Conservation (phyloP, 2,888 invertebrate genomes). For the Mactromeris polynyma region DNA sequence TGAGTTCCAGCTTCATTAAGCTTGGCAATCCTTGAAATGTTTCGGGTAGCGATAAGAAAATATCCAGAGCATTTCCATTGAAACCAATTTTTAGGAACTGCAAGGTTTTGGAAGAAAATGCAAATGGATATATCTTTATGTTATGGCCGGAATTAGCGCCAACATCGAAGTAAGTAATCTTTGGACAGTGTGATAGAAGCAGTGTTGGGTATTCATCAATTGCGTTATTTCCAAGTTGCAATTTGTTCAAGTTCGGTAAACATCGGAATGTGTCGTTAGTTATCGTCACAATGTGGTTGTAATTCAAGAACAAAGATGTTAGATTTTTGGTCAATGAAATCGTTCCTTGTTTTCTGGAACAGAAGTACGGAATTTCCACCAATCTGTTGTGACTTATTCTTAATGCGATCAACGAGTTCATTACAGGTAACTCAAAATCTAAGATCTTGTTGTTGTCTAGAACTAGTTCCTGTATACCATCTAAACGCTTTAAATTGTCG, state of each 20-base stretch:
- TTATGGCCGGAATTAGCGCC: neutral
- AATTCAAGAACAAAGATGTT: neutral
- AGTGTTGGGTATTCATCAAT: neutral
- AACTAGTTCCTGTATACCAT: neutral
- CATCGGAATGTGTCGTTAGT: neutral
- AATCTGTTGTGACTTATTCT: slow-evolving; percentile 6
- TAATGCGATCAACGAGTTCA: neutral
- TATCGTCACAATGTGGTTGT: neutral
- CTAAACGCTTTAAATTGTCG: neutral
- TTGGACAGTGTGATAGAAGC: neutral
- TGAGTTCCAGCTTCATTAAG: neutral
- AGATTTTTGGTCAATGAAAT: neutral
- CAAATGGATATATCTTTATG: neutral
- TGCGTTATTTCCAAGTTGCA: neutral
- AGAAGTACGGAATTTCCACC: neutral
- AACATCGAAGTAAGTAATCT: neutral
- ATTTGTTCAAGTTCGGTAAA: neutral
- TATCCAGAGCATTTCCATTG: neutral
- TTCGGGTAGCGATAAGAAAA: neutral
- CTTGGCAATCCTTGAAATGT: slow-evolving; percentile 8
- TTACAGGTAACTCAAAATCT: neutral
- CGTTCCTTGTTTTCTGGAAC: neutral
- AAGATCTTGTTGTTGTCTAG: neutral
- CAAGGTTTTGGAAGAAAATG: slow-evolving; percentile 1
- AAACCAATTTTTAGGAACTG: neutral